Evolutionary conservation across 2,888 invertebrate genomes (phyloP).

Genomic region (Lomographa bimaculata): DNA sequence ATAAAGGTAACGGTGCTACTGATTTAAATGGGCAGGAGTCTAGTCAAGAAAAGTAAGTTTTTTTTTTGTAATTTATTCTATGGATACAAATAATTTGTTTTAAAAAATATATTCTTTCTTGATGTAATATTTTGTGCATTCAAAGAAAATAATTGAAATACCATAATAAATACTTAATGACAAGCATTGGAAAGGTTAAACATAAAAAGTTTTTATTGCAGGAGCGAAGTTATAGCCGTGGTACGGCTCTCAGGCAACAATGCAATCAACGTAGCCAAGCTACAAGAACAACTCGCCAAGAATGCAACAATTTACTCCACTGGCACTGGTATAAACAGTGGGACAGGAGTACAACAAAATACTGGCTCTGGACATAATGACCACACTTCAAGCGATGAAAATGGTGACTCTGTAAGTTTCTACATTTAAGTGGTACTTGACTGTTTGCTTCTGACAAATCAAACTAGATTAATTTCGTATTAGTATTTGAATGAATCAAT

Average conservation of each 20-base stretch:
- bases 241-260: constrained; percentile 86
- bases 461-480: not conserved
- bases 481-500: no score
- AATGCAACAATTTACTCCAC: constrained; percentile 73
- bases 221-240: constrained; percentile 89
- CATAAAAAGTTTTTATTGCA: no score
- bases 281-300: constrained; percentile 85
- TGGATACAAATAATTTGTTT: no score
- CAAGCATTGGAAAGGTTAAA: no score
- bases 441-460: not conserved
- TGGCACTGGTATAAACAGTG: constrained; percentile 45
- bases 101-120: no score
- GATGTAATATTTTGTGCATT: no score
- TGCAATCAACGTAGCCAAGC: constrained; percentile 88
- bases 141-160: no score
- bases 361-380: constrained; percentile 42
- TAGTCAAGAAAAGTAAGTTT: constrained; percentile 83
- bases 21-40: constrained; percentile 76
- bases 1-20: constrained; percentile 82
- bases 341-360: constrained; percentile 27
- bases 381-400: constrained; percentile 51
- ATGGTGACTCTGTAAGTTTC: constrained; percentile 62
- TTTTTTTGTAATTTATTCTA: no score
- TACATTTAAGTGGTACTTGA: not conserved
- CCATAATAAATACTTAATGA: no score